Conservation (phyloP, 2,888 invertebrate species). For the Aphelenchoides bicaudatus region DNA sequence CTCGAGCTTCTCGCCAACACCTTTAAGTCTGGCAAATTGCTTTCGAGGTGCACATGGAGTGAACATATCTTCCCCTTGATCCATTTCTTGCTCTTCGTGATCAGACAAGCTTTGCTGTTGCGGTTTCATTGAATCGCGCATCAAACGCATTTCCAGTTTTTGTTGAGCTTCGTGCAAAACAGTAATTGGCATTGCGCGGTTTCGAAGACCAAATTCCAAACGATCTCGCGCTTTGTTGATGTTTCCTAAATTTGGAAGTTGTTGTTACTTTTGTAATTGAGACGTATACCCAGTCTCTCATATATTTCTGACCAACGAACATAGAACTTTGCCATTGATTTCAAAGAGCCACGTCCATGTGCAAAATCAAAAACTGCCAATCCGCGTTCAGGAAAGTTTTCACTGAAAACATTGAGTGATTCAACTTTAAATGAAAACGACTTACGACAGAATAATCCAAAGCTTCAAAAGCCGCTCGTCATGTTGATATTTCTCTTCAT, state of each 20-base stretch:
- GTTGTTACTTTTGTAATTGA: slow-evolving; percentile 1
- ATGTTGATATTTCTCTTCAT: slow-evolving; percentile 27
- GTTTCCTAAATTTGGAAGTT: slow-evolving; percentile 23
- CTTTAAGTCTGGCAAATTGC: slow-evolving; percentile 27
- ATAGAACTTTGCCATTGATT: slow-evolving; percentile 38
- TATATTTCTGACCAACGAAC: slow-evolving; percentile 41
- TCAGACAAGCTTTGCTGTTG: slow-evolving; percentile 18
- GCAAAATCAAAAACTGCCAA: slow-evolving; percentile 45
- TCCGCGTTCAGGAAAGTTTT: too few relatives aligned
- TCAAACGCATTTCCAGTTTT: slow-evolving; percentile 26
- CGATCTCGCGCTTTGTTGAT: slow-evolving; percentile 33
- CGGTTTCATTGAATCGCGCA: slow-evolving; percentile 18
- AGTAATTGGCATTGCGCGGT: slow-evolving; percentile 29
- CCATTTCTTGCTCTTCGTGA: slow-evolving; percentile 20
- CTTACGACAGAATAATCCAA: slow-evolving; percentile 37
- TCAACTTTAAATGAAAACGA: slow-evolving; percentile 31
- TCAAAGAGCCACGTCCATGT: slow-evolving; percentile 35
- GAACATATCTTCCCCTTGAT: slow-evolving; percentile 27
- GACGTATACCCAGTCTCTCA: slow-evolving; percentile 23
- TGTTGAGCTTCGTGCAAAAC: slow-evolving; percentile 28
- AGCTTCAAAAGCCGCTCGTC: slow-evolving; percentile 39
- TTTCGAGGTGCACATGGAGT: slow-evolving; percentile 15
- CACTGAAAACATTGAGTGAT: background rate
- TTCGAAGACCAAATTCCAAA: slow-evolving; percentile 29
- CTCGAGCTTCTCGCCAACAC: slow-evolving; percentile 24